phyloP scores from a whole-genome alignment of 2,797 vertebrate genomes.

The Remorina albescens region DNA sequence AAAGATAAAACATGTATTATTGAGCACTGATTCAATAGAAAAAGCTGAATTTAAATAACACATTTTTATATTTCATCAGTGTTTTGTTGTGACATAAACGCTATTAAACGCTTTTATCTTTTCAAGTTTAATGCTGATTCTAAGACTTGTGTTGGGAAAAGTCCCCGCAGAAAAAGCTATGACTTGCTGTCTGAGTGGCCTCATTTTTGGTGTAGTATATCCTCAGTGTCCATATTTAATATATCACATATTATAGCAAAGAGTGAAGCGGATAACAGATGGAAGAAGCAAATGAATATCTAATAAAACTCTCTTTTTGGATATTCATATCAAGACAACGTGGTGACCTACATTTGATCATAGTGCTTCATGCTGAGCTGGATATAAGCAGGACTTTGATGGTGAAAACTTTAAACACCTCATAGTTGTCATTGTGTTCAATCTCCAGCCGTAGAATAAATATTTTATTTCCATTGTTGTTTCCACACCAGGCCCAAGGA shows the following conservation, averaged over 20 bases:
- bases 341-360: slow-evolving; percentile 51
- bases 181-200: no score
- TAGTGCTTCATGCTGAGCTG: slow-evolving; percentile 8
- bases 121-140: neutral
- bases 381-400: neutral
- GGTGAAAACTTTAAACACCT: neutral
- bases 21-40: neutral
- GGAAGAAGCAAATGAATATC: neutral
- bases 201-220: neutral
- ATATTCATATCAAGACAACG: neutral
- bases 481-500: slow-evolving; percentile 93
- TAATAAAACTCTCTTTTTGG: neutral
- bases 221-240: neutral
- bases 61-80: neutral
- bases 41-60: neutral
- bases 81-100: neutral
- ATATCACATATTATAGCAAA: neutral
- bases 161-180: no score
- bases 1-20: no score
- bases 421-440: neutral
- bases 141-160: neutral
- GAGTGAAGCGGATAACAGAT: no score
- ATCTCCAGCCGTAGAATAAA: slow-evolving; percentile 61
- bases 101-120: neutral
- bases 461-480: slow-evolving; percentile 82